Conservation (phyloP, 2,113 vertebrate species). For the Copsychus sechellarum region DNA sequence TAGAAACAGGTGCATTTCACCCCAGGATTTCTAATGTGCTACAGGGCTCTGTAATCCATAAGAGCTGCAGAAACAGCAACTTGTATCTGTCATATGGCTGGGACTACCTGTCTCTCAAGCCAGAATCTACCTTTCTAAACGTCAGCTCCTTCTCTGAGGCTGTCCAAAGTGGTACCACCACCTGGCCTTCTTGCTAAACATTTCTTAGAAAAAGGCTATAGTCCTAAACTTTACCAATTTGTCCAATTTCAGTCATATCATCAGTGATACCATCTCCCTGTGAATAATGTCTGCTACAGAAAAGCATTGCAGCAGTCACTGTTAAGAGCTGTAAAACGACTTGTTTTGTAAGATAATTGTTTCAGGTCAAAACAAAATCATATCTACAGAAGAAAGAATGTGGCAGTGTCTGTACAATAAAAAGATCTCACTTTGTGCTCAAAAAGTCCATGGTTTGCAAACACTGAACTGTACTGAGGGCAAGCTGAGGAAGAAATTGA, state of each 20-base stretch:
- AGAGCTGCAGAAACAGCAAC: neutral
- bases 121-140: neutral
- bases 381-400: neutral
- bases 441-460: neutral
- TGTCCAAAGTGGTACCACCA: neutral
- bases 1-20: neutral
- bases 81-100: neutral
- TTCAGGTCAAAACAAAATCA: neutral
- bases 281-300: neutral
- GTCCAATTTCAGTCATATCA: neutral
- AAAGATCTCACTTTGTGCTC: neutral
- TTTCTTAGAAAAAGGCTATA: neutral
- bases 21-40: neutral
- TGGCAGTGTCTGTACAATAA: neutral
- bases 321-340: neutral
- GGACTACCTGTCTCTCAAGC: neutral
- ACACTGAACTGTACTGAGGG: neutral
- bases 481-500: neutral
- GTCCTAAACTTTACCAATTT: neutral
- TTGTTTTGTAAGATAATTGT: neutral
- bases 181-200: neutral
- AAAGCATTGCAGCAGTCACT: neutral
- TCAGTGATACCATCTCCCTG: neutral
- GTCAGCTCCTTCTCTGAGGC: neutral
- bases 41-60: neutral